phyloP scores from a whole-genome alignment of 1,140 invertebrate species.

The Neodiprion pinetum region DNA sequence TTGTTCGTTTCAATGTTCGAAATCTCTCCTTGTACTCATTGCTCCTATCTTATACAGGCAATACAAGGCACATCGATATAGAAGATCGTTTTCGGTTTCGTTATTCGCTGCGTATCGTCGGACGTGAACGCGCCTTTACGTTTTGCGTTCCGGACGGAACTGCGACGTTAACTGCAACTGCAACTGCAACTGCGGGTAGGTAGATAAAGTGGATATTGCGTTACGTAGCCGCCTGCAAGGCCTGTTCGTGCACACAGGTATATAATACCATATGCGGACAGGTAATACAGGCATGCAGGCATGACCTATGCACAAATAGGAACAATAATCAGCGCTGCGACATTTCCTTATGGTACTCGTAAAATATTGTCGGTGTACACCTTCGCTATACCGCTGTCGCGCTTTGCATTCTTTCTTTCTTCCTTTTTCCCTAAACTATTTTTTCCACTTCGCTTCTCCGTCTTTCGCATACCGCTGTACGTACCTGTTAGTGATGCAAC shows the following conservation, averaged over 20 bases:
- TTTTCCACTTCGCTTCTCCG: conserved; percentile 20
- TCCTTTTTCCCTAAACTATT: conserved; percentile 9
- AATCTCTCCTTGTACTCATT: too few relatives aligned
- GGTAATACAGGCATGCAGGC: conserved; percentile 23
- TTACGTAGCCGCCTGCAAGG: not conserved
- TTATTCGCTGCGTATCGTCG: too few relatives aligned
- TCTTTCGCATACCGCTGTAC: not conserved
- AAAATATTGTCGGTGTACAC: conserved; percentile 38
- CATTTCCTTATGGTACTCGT: conserved; percentile 55
- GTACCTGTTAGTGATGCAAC: not conserved
- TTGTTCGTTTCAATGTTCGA: too few relatives aligned
- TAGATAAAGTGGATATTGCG: too few relatives aligned
- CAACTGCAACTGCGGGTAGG: too few relatives aligned
- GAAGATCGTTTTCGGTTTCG: too few relatives aligned
- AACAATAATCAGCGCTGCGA: conserved; percentile 44
- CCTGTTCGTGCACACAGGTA: conserved; percentile 15
- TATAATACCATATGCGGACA: conserved; percentile 19
- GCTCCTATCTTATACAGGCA: too few relatives aligned
- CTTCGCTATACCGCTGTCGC: conserved; percentile 20
- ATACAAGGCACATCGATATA: too few relatives aligned
- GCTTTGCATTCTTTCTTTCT: conserved; percentile 34
- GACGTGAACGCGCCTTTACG: too few relatives aligned
- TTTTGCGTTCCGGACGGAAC: too few relatives aligned
- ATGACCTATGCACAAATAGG: conserved; percentile 32
- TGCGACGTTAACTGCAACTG: too few relatives aligned